A percentile compares a stretch with the other conserved stretches of the same genome.
Conservation (phyloP, 2,888 invertebrate species). For the Scaptomyza flava region DNA sequence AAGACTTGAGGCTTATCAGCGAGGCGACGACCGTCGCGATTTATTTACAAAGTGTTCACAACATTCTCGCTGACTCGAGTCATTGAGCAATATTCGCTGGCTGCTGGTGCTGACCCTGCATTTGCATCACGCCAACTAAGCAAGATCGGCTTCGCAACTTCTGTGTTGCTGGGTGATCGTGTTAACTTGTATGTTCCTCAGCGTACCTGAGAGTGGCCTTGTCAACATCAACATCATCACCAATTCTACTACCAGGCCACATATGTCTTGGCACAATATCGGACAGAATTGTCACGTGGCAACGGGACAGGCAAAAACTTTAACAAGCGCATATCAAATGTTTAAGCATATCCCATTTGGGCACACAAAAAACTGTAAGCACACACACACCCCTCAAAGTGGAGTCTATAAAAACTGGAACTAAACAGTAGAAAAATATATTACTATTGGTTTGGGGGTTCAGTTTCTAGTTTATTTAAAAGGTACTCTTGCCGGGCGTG, state of each 20-base stretch:
- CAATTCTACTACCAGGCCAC: conserved; percentile 3
- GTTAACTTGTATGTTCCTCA: no score
- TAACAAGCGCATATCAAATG: conserved; percentile 79
- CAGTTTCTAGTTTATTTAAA: neutral
- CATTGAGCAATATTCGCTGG: no score
- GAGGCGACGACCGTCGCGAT: no score
- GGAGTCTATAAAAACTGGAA: neutral
- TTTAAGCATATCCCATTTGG: conserved; percentile 78
- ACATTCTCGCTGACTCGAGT: no score
- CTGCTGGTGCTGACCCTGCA: no score
- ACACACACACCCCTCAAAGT: conserved; percentile 10
- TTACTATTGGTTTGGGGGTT: neutral
- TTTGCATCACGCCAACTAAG: no score
- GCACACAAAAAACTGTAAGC: conserved; percentile 59
- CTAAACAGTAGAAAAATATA: neutral
- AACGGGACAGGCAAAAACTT: conserved; percentile 60
- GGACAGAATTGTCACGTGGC: conserved; percentile 30
- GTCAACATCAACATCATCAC: conserved; percentile 1
- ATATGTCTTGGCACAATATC: conserved; percentile 41
- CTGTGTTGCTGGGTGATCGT: no score
- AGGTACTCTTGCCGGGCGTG: neutral
- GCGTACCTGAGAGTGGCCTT: conserved; percentile 74
- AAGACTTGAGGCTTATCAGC: no score
- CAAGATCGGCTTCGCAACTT: no score
- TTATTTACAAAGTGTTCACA: no score